phyloP scores from a whole-genome alignment of 1,140 invertebrate genomes.

The fruit fly (Drosophila melanogaster) region DNA sequence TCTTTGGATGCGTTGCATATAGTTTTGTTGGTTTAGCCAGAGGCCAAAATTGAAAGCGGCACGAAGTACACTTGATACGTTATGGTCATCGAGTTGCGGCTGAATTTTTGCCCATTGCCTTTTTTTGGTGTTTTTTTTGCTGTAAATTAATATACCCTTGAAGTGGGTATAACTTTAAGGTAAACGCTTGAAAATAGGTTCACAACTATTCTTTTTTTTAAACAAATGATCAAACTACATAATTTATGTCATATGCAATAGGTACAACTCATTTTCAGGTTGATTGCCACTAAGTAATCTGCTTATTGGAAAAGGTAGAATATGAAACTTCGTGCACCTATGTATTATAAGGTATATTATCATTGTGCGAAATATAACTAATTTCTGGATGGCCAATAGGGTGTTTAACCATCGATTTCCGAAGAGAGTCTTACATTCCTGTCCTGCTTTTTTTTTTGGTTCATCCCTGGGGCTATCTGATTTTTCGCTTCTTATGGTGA shows the following conservation, averaged over 20 bases:
- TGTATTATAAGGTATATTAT: background rate
- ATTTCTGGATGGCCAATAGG: background rate
- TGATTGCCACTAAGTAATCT: too few species aligned
- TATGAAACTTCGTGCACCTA: background rate
- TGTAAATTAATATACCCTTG: conserved; percentile 19
- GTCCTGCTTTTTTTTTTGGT: background rate
- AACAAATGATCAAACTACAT: background rate
- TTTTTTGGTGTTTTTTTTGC: conserved; percentile 8
- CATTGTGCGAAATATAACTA: background rate
- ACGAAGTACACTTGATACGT: conserved; percentile 52
- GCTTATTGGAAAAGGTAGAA: background rate
- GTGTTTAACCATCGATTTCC: background rate
- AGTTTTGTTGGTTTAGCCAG: conserved; percentile 18
- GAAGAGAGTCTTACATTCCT: background rate
- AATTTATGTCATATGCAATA: too few species aligned
- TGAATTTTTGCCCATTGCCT: conserved; percentile 13
- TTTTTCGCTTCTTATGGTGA: conserved; percentile 9
- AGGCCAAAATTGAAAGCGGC: conserved; percentile 57
- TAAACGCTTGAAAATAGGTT: background rate
- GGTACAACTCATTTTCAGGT: too few species aligned
- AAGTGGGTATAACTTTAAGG: background rate
- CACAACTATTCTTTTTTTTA: background rate
- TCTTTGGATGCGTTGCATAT: conserved; percentile 2
- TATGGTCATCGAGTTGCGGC: conserved; percentile 11
- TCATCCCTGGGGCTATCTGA: conserved; percentile 8